Evolutionary conservation across 2,888 invertebrate species (phyloP).

Genomic region (Sarcophaga carnaria): DNA sequence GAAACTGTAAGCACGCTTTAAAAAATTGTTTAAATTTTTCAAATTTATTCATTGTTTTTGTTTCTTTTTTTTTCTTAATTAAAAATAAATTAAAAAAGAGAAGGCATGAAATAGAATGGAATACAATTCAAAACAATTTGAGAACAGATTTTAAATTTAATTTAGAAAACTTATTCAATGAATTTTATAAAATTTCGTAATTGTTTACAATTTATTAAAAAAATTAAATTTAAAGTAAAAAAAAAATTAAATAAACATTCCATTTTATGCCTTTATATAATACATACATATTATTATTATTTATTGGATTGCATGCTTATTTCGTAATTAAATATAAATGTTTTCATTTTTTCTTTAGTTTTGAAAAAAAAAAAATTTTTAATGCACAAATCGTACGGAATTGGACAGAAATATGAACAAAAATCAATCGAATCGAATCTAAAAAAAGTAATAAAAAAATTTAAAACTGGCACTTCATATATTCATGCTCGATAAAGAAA

Average conservation of each 20-base stretch:
- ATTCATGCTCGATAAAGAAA: too few relatives aligned
- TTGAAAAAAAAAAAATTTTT: slow-evolving; percentile 23
- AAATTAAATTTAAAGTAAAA: background rate
- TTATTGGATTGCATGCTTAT: slow-evolving; percentile 55
- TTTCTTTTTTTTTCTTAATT: background rate
- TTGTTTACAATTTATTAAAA: background rate
- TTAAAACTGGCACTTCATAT: background rate
- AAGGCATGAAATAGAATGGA: slow-evolving; percentile 35
- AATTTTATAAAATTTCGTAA: too few relatives aligned
- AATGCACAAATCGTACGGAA: slow-evolving; percentile 43
- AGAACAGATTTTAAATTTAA: background rate
- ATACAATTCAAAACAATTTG: too few relatives aligned
- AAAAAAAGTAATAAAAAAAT: background rate
- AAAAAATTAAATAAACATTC: slow-evolving; percentile 5
- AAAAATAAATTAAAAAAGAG: background rate
- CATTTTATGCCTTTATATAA: slow-evolving; percentile 36
- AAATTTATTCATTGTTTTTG: slow-evolving; percentile 43
- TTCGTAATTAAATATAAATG: slow-evolving; percentile 44
- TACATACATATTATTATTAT: background rate
- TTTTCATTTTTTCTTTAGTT: slow-evolving; percentile 36
- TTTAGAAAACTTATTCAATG: too few relatives aligned
- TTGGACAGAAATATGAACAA: slow-evolving; percentile 24
- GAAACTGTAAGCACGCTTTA: slow-evolving; percentile 68
- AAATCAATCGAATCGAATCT: background rate
- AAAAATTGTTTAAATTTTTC: slow-evolving; percentile 16